A percentile compares a stretch with the other conserved stretches of the same genome.
These are phyloP conservation scores for Zosterops japonicus DNA, from an alignment of 2,113 vertebrate species.

Conservation along the genomic window DNA sequence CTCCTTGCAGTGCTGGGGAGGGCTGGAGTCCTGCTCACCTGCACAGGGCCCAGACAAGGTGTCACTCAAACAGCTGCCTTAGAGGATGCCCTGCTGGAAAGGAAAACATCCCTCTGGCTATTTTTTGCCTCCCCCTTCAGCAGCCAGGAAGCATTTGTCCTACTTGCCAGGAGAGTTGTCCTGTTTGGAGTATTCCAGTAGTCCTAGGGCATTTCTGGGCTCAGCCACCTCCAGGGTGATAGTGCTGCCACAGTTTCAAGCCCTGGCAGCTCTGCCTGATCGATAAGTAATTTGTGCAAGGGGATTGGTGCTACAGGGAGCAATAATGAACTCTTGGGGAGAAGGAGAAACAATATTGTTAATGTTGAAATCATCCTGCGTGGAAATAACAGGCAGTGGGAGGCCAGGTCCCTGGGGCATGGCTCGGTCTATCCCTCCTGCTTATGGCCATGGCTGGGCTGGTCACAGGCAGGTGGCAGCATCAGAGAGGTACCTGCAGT, in stretches of 20 bases:
- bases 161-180: neutral
- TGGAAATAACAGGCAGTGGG: neutral
- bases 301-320: conserved; percentile 32
- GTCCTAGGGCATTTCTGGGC: neutral
- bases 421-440: rapidly evolving
- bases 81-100: neutral
- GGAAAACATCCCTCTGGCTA: neutral
- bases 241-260: rapidly evolving
- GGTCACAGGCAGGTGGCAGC: neutral
- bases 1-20: neutral
- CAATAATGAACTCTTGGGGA: conserved; percentile 71
- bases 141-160: neutral
- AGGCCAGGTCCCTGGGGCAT: neutral
- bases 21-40: neutral
- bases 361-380: conserved; percentile 42
- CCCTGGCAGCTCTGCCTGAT: neutral
- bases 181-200: neutral
- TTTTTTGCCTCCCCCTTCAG: neutral
- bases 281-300: conserved; percentile 69
- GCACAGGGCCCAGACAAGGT: neutral
- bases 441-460: neutral
- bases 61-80: neutral
- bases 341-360: conserved; percentile 69
- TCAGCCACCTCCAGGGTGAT: rapidly evolving
- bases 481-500: neutral